Evolutionary conservation across 2,888 invertebrate species (phyloP).

Genomic region (Gymnoscelis rufifasciata): DNA sequence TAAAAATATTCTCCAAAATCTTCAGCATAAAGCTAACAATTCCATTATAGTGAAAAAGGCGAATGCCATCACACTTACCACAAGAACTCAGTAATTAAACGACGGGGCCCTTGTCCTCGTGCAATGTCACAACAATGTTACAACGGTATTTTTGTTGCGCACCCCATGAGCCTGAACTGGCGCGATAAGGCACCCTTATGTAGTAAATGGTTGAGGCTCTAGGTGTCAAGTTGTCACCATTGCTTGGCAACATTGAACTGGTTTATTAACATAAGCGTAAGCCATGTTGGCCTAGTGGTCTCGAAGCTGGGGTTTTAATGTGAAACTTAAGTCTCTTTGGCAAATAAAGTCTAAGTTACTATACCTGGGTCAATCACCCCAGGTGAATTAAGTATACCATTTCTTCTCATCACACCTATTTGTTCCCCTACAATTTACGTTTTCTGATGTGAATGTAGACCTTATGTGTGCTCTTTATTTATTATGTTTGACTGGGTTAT

Average conservation of each 20-base stretch:
- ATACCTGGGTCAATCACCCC: no score
- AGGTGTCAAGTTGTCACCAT: conserved; percentile 12
- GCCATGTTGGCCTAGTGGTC: background rate
- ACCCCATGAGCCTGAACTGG: conserved; percentile 49
- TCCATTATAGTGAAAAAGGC: conserved; percentile 28
- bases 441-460: no score
- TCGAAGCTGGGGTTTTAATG: no score
- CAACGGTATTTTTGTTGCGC: conserved; percentile 70
- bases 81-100: conserved; percentile 70
- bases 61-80: conserved; percentile 38
- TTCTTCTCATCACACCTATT: no score
- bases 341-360: no score
- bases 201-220: conserved; percentile 17
- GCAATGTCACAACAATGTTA: conserved; percentile 43
- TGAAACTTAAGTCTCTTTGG: no score
- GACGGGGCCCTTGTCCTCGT: conserved; percentile 47
- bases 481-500: no score
- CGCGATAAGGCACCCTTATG: conserved; percentile 52
- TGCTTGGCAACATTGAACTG: background rate
- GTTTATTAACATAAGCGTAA: background rate
- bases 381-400: no score
- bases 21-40: conserved; percentile 19
- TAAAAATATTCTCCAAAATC: conserved; percentile 2
- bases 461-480: no score
- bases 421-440: no score